Percentiles rank a stretch among this genome's conserved stretches.
phyloP scores from a whole-genome alignment of 1,140 invertebrate genomes.

The Euglossa dilemma region DNA sequence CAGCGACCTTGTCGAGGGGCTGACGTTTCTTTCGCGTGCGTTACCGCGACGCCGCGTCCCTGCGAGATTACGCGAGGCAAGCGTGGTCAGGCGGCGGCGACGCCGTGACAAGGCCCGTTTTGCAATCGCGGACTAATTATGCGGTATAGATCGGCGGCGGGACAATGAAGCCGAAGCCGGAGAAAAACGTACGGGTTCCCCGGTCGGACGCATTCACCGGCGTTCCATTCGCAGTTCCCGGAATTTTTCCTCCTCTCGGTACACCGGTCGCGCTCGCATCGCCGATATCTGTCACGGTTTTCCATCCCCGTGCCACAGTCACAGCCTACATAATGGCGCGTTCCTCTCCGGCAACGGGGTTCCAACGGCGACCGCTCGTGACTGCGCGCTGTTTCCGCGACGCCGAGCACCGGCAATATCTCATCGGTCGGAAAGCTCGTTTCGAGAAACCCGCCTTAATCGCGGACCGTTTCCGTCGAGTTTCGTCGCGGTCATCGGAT shows the following conservation, averaged over 20 bases:
- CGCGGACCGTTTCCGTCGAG: slow-evolving; percentile 22
- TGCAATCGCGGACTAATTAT: slow-evolving; percentile 22
- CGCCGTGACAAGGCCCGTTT: slow-evolving; percentile 3
- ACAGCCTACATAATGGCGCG: slow-evolving; percentile 35
- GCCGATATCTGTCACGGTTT: background rate
- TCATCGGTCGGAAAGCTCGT: slow-evolving; percentile 42
- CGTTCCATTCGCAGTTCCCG: background rate
- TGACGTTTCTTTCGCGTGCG: background rate
- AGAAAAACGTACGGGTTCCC: too few relatives aligned
- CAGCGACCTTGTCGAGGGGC: slow-evolving; percentile 8
- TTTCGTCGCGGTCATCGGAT: too few relatives aligned
- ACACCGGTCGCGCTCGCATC: background rate
- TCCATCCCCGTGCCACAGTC: background rate
- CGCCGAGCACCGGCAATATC: slow-evolving; percentile 44
- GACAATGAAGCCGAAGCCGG: slow-evolving; percentile 4
- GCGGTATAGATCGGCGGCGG: background rate
- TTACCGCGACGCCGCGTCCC: slow-evolving; percentile 11
- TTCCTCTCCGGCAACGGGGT: background rate
- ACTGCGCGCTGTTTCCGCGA: slow-evolving; percentile 13
- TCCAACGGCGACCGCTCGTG: slow-evolving; percentile 16
- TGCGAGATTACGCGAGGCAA: slow-evolving; percentile 13
- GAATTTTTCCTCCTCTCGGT: background rate
- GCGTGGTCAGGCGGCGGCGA: background rate
- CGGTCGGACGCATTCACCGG: slow-evolving; percentile 38
- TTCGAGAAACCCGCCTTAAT: slow-evolving; percentile 44